phyloP scores from a whole-genome alignment of 2,888 invertebrate species.

The Octodonta nipae region DNA sequence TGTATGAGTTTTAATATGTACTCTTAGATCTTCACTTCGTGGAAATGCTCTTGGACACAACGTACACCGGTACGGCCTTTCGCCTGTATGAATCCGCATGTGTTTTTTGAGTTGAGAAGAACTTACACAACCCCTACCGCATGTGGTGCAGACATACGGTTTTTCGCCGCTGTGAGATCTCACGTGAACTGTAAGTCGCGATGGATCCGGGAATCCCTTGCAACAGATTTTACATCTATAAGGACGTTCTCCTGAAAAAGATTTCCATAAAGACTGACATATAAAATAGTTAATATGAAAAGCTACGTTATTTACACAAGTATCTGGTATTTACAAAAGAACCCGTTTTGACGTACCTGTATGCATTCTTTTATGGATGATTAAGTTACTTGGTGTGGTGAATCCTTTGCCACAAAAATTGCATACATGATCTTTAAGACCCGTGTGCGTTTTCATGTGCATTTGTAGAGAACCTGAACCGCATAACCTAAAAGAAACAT shows the following conservation, averaged over 20 bases:
- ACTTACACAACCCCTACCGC: constrained; percentile 32
- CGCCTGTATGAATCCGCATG: constrained; percentile 37
- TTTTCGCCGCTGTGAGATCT: constrained; percentile 38
- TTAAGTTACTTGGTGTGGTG: constrained; percentile 32
- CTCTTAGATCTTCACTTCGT: constrained; percentile 30
- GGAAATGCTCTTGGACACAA: constrained; percentile 32
- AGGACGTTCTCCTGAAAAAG: constrained; percentile 30
- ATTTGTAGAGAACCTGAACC: constrained; percentile 33
- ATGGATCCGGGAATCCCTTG: constrained; percentile 39
- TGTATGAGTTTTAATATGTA: constrained; percentile 33
- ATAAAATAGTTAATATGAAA: not conserved
- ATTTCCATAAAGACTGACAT: not conserved
- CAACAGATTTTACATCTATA: constrained; percentile 35
- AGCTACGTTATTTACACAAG: not conserved
- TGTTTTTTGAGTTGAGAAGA: constrained; percentile 37
- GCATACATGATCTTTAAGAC: constrained; percentile 32
- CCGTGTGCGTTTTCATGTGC: constrained; percentile 41
- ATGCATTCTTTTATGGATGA: constrained; percentile 33
- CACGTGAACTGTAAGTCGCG: constrained; percentile 38
- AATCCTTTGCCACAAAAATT: constrained; percentile 34
- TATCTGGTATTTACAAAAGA: not conserved
- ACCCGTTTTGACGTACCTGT: constrained; percentile 24
- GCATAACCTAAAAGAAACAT: constrained; percentile 25
- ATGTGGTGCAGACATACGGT: constrained; percentile 33
- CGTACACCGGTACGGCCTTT: constrained; percentile 35